Base-by-base conservation (phyloP, 1,140 invertebrate genomes). In the Hylaeus anthracinus region DNA sequence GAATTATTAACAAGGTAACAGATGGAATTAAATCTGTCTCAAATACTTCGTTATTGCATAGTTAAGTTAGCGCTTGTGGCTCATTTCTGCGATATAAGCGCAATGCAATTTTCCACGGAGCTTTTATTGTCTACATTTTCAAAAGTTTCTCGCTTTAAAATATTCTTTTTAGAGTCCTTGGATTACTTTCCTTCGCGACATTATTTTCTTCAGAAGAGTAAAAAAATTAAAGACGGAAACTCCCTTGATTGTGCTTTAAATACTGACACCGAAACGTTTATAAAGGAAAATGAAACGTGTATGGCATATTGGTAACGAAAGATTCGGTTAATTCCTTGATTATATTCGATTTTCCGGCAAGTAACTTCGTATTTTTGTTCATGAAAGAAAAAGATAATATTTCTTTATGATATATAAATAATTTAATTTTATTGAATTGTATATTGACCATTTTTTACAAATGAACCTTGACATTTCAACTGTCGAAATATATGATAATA, bases 11-110 rank as follows among this genome's bases (percentile, higher is more conserved):
- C 48, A 73, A 78, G 83, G 65, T 85, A 79, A 83, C 64, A 85
- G 73, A 83, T 63, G 71, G 75, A 85, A 85, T 85, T 72, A 83
- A 85, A 82, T 74, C 71, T 69, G 60, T 64, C 51, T 80, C 74
- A 79, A 85, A 77, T 72, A 60, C 26, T 64, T 64, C 8, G 45
- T 41, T 12, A 39, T 53, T 51, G 10, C 43, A 12, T n/a, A 8
- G 12, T 53, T 48, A 51, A 63, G 48, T 53, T 51, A 9, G 8
- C 2, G 12, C 26, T 45, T 12, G 12, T n/a, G 12, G n/a, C 5
- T 37, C 5, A 26, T 51, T 51, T 14, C 41, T 48, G 51, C 5
- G 10, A n/a, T 1, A 26, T 26, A 51, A 48, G 26, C 51, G 0
- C 4, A 39, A 37, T 3, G 8, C 26, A 12, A 63, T 73, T 41